phyloP scores from a whole-genome alignment of 2,888 invertebrate species.

The Eupsilia transversa region DNA sequence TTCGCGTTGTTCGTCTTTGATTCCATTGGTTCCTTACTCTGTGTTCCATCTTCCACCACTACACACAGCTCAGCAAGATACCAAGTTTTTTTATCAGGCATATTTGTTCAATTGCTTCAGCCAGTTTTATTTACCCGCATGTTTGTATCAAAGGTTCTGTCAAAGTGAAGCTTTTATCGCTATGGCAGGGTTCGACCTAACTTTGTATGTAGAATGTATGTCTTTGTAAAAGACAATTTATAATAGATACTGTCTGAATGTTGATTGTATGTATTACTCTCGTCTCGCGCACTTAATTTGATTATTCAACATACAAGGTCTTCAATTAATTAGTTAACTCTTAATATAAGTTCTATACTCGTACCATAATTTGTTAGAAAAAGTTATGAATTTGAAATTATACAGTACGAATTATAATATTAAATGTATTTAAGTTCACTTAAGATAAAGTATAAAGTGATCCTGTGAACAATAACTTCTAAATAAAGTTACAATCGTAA shows the following conservation, averaged over 20 bases:
- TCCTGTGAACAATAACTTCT: constrained; percentile 16
- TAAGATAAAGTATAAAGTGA: constrained; percentile 16
- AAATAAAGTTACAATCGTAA: constrained; percentile 26
- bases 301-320: not conserved
- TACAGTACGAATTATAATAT: not conserved
- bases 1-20: not conserved
- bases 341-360: not conserved
- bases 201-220: constrained; percentile 17
- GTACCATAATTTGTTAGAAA: not conserved
- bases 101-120: constrained; percentile 27
- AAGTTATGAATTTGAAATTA: not conserved
- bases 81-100: constrained; percentile 45
- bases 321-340: not conserved
- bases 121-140: constrained; percentile 56
- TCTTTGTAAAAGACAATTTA: no score
- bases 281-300: not conserved
- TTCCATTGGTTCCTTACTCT: constrained; percentile 28
- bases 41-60: not conserved
- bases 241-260: not conserved
- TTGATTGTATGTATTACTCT: not conserved
- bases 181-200: constrained; percentile 14
- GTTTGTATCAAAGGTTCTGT: constrained; percentile 39
- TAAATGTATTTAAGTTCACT: not conserved
- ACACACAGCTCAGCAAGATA: constrained; percentile 36
- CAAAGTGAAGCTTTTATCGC: constrained; percentile 31